phyloP scores from a whole-genome alignment of 53 echinoderm and acorn worm genomes.

The Echinometra lucunter region DNA sequence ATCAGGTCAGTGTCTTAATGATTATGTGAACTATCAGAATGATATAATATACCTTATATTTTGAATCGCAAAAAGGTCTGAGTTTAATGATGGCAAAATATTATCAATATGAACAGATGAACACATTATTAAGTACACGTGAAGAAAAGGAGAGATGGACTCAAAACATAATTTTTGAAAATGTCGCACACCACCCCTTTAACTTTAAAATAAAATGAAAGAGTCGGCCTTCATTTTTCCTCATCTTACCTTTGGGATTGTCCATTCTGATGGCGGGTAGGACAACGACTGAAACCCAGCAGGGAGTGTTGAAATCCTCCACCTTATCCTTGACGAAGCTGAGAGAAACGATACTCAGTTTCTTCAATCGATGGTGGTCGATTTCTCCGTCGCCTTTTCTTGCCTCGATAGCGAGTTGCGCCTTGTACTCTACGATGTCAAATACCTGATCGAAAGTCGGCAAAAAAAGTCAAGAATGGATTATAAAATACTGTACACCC shows the following conservation, averaged over 20 bases:
- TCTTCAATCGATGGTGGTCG: slow-evolving; percentile 76
- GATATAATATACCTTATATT: too few relatives aligned
- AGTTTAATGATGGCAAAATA: too few relatives aligned
- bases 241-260: slow-evolving; percentile 78
- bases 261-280: slow-evolving; percentile 90
- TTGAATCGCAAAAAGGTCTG: too few relatives aligned
- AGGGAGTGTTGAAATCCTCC: slow-evolving; percentile 88
- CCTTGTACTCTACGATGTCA: slow-evolving; percentile 92
- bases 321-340: slow-evolving; percentile 96
- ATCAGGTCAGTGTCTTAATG: too few relatives aligned
- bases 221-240: neutral
- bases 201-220: neutral
- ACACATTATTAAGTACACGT: too few relatives aligned
- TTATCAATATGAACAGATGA: too few relatives aligned
- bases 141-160: neutral
- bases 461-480: neutral
- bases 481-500: too few relatives aligned
- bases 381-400: slow-evolving; percentile 82
- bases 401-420: slow-evolving; percentile 85
- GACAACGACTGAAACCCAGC: slow-evolving; percentile 93
- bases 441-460: slow-evolving; percentile 76
- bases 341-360: slow-evolving; percentile 84
- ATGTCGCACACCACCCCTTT: neutral
- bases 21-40: too few relatives aligned
- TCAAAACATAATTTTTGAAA: neutral